Evolutionary conservation across 2,797 vertebrate genomes (phyloP).

Genomic region (Sebastes nivosus): DNA sequence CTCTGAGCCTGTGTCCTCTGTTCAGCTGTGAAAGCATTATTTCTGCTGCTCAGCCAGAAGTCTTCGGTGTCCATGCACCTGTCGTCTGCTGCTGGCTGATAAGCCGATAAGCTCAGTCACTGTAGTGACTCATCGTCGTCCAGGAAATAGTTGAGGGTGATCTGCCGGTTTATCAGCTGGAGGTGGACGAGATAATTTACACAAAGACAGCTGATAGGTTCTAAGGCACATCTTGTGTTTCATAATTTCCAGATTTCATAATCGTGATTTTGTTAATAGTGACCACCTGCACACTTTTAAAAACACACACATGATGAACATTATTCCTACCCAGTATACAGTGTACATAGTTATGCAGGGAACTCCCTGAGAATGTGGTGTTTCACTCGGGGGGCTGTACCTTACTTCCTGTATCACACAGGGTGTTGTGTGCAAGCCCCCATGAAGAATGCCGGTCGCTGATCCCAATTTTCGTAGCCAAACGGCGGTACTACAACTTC

Average conservation of each 20-base stretch:
- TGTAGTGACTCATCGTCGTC: background rate
- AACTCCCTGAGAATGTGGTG: too few species aligned
- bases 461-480: too few species aligned
- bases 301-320: background rate
- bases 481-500: too few species aligned
- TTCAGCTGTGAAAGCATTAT: background rate
- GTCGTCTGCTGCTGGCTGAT: background rate
- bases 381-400: too few species aligned
- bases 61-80: background rate
- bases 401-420: background rate
- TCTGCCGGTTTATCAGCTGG: conserved; percentile 19
- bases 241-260: background rate
- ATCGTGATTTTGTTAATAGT: background rate
- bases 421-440: too few species aligned
- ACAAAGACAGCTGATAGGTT: background rate
- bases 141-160: conserved; percentile 24
- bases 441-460: too few species aligned
- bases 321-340: background rate
- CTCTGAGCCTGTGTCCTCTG: background rate
- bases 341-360: too few species aligned
- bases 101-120: conserved; percentile 32
- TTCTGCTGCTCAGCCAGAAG: background rate
- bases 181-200: conserved; percentile 12
- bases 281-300: background rate
- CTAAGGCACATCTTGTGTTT: background rate